A percentile compares a stretch with the other conserved stretches of the same genome.
Evolutionary conservation across 2,113 vertebrate species (phyloP).

Genomic region (Lepus timidus): DNA sequence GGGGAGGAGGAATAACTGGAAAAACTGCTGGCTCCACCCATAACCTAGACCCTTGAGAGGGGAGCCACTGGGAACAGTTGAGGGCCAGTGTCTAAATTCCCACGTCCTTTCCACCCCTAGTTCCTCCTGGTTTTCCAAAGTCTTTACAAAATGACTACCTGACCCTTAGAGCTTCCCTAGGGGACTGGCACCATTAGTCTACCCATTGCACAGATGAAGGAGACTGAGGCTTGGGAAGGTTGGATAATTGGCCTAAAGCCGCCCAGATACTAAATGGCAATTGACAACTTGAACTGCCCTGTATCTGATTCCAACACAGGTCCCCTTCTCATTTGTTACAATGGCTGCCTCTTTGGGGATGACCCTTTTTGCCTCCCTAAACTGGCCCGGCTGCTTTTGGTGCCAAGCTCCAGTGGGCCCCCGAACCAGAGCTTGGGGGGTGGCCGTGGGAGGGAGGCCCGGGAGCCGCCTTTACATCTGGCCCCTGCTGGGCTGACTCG

Average conservation of each 20-base stretch:
- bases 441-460: rapidly evolving
- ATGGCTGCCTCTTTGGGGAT: neutral
- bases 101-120: neutral
- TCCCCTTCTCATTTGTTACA: neutral
- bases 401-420: slow-evolving; percentile 59
- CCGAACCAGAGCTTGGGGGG: neutral
- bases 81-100: neutral
- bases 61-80: neutral
- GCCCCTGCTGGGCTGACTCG: neutral
- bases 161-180: neutral
- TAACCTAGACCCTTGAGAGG: neutral
- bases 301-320: neutral
- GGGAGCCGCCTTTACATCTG: slow-evolving; percentile 30
- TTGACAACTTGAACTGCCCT: neutral
- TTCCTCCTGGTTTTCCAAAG: neutral
- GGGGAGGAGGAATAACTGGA: neutral
- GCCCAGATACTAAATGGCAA: neutral
- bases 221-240: neutral
- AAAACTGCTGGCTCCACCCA: neutral
- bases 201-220: neutral
- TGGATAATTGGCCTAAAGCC: neutral
- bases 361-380: neutral
- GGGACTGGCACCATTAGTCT: neutral
- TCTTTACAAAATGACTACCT: neutral
- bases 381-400: slow-evolving; percentile 71